Conservation (phyloP, 2,888 invertebrate genomes). For the Xestia rhomboidea region DNA sequence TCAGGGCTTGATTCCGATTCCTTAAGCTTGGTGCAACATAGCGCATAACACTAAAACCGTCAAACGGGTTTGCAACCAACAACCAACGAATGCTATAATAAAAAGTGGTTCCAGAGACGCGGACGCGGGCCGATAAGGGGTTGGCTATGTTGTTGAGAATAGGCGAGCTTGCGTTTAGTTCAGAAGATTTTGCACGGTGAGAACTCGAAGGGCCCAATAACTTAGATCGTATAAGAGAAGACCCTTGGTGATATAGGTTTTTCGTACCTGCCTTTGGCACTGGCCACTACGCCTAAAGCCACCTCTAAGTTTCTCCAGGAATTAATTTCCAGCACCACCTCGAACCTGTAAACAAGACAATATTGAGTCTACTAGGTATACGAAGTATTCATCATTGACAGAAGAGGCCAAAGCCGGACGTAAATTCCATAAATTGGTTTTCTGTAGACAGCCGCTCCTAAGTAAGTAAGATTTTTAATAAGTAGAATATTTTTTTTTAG, state of each 20-base stretch:
- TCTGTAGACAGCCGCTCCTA: not conserved
- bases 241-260: not conserved
- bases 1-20: constrained; percentile 70
- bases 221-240: no score
- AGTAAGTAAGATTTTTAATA: not conserved
- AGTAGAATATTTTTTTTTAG: not conserved
- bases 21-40: constrained; percentile 80
- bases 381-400: not conserved
- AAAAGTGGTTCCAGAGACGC: constrained; percentile 83
- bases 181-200: not conserved
- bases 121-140: constrained; percentile 59
- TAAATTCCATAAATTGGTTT: not conserved
- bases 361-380: not conserved
- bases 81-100: constrained; percentile 84
- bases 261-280: not conserved
- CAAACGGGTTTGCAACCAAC: constrained; percentile 85
- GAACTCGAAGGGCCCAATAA: not conserved
- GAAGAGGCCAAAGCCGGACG: not conserved
- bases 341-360: not conserved
- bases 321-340: not conserved
- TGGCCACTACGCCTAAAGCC: not conserved
- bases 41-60: constrained; percentile 80
- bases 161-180: constrained; percentile 39
- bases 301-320: not conserved
- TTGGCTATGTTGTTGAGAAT: constrained; percentile 44